Conservation (phyloP, 1,140 invertebrate species). For the Pteromalus puparum region DNA sequence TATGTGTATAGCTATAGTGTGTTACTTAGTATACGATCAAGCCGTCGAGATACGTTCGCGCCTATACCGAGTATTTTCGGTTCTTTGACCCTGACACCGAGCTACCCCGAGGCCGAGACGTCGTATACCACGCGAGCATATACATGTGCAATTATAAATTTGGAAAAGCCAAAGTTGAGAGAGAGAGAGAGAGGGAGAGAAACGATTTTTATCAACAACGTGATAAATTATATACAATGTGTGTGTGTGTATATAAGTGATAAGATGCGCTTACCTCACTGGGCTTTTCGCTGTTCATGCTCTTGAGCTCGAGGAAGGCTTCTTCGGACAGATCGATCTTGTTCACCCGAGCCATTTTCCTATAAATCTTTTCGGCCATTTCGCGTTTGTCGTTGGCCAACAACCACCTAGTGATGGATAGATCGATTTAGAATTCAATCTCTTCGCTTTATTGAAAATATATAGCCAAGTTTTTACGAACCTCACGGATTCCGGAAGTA, state of each 20-base stretch:
- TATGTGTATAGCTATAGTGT: neutral
- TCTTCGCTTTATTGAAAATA: neutral
- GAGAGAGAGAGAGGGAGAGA: too few relatives aligned
- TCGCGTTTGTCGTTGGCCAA: conserved; percentile 81
- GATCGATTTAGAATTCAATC: too few relatives aligned
- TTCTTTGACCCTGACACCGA: neutral
- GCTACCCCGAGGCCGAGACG: neutral
- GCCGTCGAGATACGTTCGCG: neutral
- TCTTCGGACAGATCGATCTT: conserved; percentile 77
- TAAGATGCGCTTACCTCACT: conserved; percentile 14
- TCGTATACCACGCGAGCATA: too few relatives aligned
- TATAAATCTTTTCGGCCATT: conserved; percentile 78
- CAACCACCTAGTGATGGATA: conserved; percentile 80
- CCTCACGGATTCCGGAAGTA: conserved; percentile 80
- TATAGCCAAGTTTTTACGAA: conserved; percentile 26
- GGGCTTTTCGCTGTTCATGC: conserved; percentile 59
- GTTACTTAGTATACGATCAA: too few relatives aligned
- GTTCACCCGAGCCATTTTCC: conserved; percentile 82
- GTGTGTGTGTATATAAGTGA: too few relatives aligned
- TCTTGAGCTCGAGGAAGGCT: conserved; percentile 71
- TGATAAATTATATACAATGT: too few relatives aligned
- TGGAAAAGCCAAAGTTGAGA: too few relatives aligned
- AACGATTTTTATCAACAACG: too few relatives aligned
- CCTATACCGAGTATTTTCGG: neutral
- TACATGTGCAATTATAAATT: too few relatives aligned